Conservation (phyloP, 2,113 vertebrate genomes). For the Anhinga rufa region DNA sequence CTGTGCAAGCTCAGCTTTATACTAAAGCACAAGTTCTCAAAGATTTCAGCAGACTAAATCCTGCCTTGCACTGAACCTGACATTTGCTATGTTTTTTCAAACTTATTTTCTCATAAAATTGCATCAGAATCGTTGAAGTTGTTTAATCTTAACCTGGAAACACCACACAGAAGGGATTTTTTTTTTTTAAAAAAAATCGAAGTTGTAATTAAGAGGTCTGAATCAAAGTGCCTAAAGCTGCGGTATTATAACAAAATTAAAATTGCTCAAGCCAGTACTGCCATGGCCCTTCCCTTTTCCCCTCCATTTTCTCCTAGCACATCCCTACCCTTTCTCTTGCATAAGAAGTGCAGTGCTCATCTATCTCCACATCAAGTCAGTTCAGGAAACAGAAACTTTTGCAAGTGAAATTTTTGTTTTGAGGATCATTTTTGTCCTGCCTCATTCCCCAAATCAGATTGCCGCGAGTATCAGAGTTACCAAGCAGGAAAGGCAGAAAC, state of each 20-base stretch:
- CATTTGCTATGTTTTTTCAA: not conserved
- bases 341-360: not conserved
- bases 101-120: conserved; percentile 3
- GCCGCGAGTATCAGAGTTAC: not conserved
- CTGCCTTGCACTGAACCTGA: not conserved
- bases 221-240: not conserved
- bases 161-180: not conserved
- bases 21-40: not conserved
- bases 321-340: not conserved
- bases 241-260: not conserved
- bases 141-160: not conserved
- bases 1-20: not conserved
- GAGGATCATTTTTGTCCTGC: not conserved
- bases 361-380: not conserved
- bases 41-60: not conserved
- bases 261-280: not conserved
- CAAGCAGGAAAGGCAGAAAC: not conserved
- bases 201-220: not conserved
- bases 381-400: not conserved
- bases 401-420: not conserved
- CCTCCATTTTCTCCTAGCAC: not conserved
- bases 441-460: not conserved
- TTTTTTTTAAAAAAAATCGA: not conserved
- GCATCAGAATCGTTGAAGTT: not conserved
- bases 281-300: not conserved